A percentile compares a stretch with the other conserved stretches of the same genome.
These are phyloP conservation scores for Brachionus asplanchnoidis DNA, from an alignment of 1,140 invertebrate species.

Conservation along the genomic window DNA sequence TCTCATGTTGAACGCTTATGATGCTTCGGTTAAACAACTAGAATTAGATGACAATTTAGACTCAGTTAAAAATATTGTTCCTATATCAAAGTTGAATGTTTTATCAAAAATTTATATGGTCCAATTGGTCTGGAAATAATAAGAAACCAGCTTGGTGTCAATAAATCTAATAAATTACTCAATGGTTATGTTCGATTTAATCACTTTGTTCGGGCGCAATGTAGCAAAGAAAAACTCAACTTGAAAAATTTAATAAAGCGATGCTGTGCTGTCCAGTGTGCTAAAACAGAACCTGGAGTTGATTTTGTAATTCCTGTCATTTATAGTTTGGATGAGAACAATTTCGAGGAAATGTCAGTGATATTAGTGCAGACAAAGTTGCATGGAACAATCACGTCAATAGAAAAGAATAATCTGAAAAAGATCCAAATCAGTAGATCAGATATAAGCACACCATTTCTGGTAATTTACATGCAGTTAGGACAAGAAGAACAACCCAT, in stretches of 20 bases:
- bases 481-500: no score
- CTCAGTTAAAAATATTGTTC: background rate
- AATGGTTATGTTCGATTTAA: conserved; percentile 17
- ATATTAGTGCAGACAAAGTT: background rate
- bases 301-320: conserved; percentile 1
- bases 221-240: background rate
- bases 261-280: background rate
- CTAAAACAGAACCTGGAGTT: background rate
- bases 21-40: background rate
- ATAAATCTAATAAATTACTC: background rate
- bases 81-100: background rate
- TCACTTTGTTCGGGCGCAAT: background rate
- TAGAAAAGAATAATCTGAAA: background rate
- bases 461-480: no score
- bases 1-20: background rate
- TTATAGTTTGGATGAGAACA: background rate
- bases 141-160: background rate
- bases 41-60: background rate
- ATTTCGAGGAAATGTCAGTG: background rate
- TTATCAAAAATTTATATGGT: conserved; percentile 4
- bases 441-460: background rate
- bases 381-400: background rate
- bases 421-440: background rate
- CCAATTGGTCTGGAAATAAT: background rate
- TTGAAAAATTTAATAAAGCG: background rate